phyloP scores from a whole-genome alignment of 1,140 invertebrate genomes.

The Drosophila micromelanica region DNA sequence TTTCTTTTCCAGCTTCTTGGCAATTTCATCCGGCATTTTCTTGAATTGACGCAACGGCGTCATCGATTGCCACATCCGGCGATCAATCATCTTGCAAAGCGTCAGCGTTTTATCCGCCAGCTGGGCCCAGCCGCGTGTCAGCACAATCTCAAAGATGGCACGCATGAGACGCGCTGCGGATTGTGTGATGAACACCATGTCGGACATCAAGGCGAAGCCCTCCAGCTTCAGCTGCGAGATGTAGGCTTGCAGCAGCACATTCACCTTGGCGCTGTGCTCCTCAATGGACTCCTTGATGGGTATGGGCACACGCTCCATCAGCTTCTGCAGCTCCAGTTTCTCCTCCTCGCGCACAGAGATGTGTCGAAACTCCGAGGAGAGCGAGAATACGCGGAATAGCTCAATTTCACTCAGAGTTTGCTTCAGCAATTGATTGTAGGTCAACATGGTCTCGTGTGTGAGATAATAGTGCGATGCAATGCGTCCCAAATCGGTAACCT shows the following conservation, averaged over 20 bases:
- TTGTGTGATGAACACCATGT: conserved; percentile 99
- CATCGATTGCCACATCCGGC: conserved; percentile 99
- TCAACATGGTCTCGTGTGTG: conserved; percentile 97
- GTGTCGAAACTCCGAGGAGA: conserved; percentile 97
- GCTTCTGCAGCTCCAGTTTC: conserved; percentile 97
- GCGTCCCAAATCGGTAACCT: conserved; percentile 96
- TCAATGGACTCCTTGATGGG: conserved; percentile 99
- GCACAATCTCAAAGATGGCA: conserved; percentile 98
- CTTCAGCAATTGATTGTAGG: conserved; percentile 98
- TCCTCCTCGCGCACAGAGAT: conserved; percentile 99
- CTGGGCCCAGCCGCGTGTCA: conserved; percentile 97
- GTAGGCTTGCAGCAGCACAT: conserved; percentile 97
- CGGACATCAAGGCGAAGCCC: conserved; percentile 99
- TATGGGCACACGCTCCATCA: conserved; percentile 99
- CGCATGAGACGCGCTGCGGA: conserved; percentile 97
- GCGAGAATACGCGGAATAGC: conserved; percentile 98
- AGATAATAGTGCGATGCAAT: conserved; percentile 99
- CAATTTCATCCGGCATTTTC: conserved; percentile 99
- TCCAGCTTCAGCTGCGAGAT: conserved; percentile 99
- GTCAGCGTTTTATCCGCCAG: conserved; percentile 97
- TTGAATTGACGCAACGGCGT: conserved; percentile 98
- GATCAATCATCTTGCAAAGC: conserved; percentile 99
- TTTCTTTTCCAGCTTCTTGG: conserved; percentile 99
- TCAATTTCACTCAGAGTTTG: conserved; percentile 99
- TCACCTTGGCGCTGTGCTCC: conserved; percentile 98